Base-by-base conservation (phyloP, 2,113 vertebrate species). In the Ciconia boyciana region DNA sequence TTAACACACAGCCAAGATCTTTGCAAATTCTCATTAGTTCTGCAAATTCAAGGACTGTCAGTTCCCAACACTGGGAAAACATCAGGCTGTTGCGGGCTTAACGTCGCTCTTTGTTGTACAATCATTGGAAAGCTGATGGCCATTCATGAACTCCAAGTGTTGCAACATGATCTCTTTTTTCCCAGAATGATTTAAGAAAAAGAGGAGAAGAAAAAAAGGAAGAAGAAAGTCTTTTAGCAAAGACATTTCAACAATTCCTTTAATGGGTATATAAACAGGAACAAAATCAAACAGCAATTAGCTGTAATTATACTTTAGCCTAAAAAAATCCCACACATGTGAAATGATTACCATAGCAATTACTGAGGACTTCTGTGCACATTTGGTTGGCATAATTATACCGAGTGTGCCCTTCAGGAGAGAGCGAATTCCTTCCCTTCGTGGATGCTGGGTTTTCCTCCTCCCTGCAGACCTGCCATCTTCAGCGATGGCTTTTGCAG, bases 211-310 rank as follows among this genome's bases (percentile, higher is more conserved):
- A 44, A 14, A 48, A 44, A 65, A 32, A 12, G 28, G 20, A 84
- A 43, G 11, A 76, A 54, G 15, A 49, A 87, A 81, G 54, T 41
- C 54, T 93, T 88, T 86, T 54, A 86, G 71, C 46, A 85, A 81
- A 93, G 92, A 34, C 24, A 12, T 89, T 83, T 86, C 75, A 89
- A 64, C 72, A 64, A 52, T 82, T 81, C 76, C n/a, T 90, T 66
- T 74, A 81, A 54, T 29, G 80, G 60, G 51, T 68, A 4, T 41
- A 87, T 70, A 83, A 93, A 83, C 87, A 80, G 85, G 70, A 88
- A 87, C 25, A 31, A 90, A 96, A 92, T 95, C 94, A 92, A 96
- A 64, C 51, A 87, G 83, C 76, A 89, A 84, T 83, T 83, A 93
- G 88, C 60, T 66, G 79, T 52, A 95, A 95, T 95, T 90, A 89